Evolutionary conservation across 2,888 invertebrate genomes (phyloP).

Genomic region (Clunio marinus): DNA sequence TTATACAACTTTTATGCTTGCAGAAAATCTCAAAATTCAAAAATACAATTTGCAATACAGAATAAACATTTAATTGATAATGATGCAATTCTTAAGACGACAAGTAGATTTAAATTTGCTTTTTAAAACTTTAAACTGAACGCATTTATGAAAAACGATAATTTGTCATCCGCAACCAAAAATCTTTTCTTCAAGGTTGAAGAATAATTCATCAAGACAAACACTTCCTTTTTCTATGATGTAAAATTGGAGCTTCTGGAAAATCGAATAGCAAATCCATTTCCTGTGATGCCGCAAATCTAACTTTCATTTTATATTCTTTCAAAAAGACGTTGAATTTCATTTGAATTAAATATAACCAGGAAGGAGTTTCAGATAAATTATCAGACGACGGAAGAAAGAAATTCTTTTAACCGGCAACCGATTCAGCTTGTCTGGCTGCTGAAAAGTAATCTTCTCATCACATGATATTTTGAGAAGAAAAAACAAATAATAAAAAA

Average conservation of each 20-base stretch:
- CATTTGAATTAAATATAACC: slow-evolving; percentile 9
- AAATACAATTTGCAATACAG: no score
- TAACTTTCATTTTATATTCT: slow-evolving; percentile 49
- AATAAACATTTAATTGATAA: no score
- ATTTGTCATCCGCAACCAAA: not conserved
- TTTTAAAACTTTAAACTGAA: no score
- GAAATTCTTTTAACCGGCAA: no score
- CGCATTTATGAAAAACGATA: not conserved
- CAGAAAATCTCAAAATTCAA: no score
- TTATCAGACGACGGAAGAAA: not conserved
- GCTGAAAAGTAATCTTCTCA: no score
- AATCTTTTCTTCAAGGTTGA: not conserved
- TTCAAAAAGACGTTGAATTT: not conserved
- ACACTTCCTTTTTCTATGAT: not conserved
- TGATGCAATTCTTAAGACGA: no score
- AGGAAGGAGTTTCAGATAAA: not conserved
- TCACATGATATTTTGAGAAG: not conserved
- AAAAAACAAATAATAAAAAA: no score
- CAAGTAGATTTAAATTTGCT: no score
- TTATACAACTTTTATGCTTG: not conserved
- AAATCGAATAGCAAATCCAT: slow-evolving; percentile 43
- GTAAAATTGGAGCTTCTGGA: slow-evolving; percentile 28
- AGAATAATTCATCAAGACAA: not conserved
- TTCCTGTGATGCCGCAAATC: slow-evolving; percentile 46
- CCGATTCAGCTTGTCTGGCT: no score